Percentiles rank a stretch among this genome's conserved stretches.
Conservation (phyloP, 2,113 vertebrate genomes). For the Seriola quinqueradiata region DNA sequence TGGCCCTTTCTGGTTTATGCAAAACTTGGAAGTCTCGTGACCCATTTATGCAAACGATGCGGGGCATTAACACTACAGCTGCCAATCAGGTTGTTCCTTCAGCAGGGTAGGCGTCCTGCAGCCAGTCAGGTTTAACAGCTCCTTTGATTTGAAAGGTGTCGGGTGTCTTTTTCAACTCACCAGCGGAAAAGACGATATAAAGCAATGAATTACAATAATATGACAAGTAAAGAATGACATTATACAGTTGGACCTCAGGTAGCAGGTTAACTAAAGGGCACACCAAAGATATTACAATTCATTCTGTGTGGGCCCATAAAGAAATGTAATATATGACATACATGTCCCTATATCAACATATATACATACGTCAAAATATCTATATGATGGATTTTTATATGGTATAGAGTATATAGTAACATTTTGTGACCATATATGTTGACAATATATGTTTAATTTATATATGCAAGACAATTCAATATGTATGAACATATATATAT, state of each 20-base stretch:
- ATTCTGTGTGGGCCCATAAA: too few species aligned
- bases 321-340: too few species aligned
- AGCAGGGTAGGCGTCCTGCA: neutral
- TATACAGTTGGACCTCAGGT: too few species aligned
- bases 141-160: neutral
- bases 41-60: conserved; percentile 72
- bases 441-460: too few species aligned
- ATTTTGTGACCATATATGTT: too few species aligned
- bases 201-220: neutral
- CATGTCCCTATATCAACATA: too few species aligned
- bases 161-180: neutral
- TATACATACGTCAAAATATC: too few species aligned
- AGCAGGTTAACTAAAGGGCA: neutral
- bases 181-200: neutral
- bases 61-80: neutral
- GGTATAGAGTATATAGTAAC: too few species aligned
- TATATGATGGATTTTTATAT: too few species aligned
- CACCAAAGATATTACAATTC: too few species aligned
- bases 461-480: too few species aligned
- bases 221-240: neutral
- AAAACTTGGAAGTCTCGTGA: conserved; percentile 50
- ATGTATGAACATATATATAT: too few species aligned
- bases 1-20: conserved; percentile 31
- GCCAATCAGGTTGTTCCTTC: conserved; percentile 32
- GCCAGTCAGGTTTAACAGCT: neutral